These are phyloP conservation scores for Polyploca ridens DNA, from an alignment of 2,888 invertebrate genomes.

Conservation along the genomic window DNA sequence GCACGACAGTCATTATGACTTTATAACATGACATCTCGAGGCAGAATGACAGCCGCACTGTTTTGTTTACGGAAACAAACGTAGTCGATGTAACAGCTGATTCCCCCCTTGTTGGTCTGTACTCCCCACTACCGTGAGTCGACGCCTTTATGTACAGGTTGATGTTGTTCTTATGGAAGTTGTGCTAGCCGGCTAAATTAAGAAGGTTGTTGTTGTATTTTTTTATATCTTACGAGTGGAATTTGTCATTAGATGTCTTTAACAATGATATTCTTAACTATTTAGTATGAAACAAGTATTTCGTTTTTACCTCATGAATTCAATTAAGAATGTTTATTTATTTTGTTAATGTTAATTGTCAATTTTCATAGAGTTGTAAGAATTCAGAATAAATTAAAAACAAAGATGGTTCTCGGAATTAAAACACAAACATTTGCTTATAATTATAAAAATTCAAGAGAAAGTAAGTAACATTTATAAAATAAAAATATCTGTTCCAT, in stretches of 20 bases:
- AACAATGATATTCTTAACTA: no score
- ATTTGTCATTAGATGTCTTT: no score
- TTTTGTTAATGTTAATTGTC: no score
- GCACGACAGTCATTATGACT: neutral
- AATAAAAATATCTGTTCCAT: neutral
- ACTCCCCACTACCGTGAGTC: conserved; percentile 25
- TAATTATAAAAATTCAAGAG: no score
- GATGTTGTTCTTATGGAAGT: conserved; percentile 38
- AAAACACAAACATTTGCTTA: no score
- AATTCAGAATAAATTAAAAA: no score
- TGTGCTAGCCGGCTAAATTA: conserved; percentile 49
- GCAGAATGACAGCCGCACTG: neutral
- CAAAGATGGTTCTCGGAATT: no score
- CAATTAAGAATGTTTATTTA: no score
- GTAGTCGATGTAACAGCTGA: conserved; percentile 52
- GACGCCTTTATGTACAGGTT: conserved; percentile 50
- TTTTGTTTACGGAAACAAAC: conserved; percentile 53
- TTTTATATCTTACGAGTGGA: neutral
- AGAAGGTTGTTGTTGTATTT: conserved; percentile 22
- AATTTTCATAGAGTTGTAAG: no score
- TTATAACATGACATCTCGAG: neutral
- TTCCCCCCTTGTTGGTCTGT: conserved; percentile 22
- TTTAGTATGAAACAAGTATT: no score
- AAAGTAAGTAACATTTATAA: no score
- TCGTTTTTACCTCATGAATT: no score